These are phyloP conservation scores for Hymenopus coronatus DNA, from an alignment of 2,888 invertebrate species.

Conservation along the genomic window DNA sequence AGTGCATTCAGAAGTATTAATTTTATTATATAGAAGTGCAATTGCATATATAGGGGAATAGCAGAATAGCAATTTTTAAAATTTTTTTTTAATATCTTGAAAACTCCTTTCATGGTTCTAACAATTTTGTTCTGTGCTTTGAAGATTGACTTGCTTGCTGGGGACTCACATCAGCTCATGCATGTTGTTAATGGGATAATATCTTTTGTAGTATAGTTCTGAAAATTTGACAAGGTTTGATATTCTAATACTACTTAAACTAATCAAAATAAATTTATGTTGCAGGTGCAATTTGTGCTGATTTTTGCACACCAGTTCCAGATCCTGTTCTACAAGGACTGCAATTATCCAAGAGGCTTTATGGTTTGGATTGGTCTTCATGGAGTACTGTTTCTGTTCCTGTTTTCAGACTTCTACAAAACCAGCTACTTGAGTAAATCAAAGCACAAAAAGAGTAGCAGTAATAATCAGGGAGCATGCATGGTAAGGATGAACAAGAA, in stretches of 20 bases:
- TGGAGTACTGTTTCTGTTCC: slow-evolving; percentile 88
- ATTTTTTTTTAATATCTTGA: too few species aligned
- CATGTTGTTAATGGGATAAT: too few species aligned
- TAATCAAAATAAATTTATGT: background rate
- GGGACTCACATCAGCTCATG: too few species aligned
- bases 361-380: slow-evolving; percentile 94
- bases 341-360: slow-evolving; percentile 86
- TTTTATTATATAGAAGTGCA: too few species aligned
- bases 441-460: slow-evolving; percentile 29
- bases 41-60: too few species aligned
- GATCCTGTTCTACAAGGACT: slow-evolving; percentile 76
- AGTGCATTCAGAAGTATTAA: too few species aligned
- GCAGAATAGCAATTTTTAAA: too few species aligned
- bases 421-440: slow-evolving; percentile 61
- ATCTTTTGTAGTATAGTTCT: too few species aligned
- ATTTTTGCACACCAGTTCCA: slow-evolving; percentile 92
- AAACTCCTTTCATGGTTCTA: too few species aligned
- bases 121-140: too few species aligned
- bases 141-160: too few species aligned
- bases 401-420: slow-evolving; percentile 95
- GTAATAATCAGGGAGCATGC: slow-evolving; percentile 54
- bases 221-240: too few species aligned
- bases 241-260: background rate
- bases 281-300: slow-evolving; percentile 85
- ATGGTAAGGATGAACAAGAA: slow-evolving; percentile 60